Evolutionary conservation across 2,888 invertebrate species (phyloP).

Genomic region (Xestia ashworthii): DNA sequence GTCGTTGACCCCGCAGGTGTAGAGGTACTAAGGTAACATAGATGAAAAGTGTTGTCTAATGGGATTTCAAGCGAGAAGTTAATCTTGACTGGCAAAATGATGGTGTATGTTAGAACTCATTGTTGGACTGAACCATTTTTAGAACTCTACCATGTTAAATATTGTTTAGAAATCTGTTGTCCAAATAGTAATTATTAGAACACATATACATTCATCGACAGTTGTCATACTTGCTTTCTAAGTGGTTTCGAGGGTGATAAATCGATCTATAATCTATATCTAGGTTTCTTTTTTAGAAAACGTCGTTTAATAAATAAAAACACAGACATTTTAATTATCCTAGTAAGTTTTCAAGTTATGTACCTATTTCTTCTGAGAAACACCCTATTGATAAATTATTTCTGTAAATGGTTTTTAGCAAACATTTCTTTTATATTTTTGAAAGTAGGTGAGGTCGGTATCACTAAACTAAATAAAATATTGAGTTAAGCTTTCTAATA

Average conservation of each 20-base stretch:
- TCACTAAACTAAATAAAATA: neutral
- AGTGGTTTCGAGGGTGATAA: too few species aligned
- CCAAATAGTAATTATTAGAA: neutral
- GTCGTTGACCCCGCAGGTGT: conserved; percentile 33
- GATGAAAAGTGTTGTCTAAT: neutral
- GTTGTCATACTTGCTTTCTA: too few species aligned
- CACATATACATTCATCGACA: neutral
- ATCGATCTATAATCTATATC: too few species aligned
- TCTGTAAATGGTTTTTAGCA: neutral
- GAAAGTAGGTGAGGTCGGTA: neutral
- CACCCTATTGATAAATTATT: neutral
- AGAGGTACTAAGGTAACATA: neutral
- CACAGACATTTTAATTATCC: too few species aligned
- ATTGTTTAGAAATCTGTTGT: neutral
- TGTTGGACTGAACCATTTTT: neutral
- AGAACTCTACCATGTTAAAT: neutral
- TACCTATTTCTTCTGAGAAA: neutral
- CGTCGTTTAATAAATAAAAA: too few species aligned
- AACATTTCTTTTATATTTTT: neutral
- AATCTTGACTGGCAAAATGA: too few species aligned
- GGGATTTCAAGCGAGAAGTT: neutral
- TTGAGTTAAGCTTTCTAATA: neutral
- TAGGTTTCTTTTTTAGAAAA: too few species aligned
- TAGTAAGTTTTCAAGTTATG: too few species aligned
- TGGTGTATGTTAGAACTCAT: neutral